These are phyloP conservation scores for Austrolebias charrua DNA, from an alignment of 2,797 vertebrate species.

Conservation along the genomic window DNA sequence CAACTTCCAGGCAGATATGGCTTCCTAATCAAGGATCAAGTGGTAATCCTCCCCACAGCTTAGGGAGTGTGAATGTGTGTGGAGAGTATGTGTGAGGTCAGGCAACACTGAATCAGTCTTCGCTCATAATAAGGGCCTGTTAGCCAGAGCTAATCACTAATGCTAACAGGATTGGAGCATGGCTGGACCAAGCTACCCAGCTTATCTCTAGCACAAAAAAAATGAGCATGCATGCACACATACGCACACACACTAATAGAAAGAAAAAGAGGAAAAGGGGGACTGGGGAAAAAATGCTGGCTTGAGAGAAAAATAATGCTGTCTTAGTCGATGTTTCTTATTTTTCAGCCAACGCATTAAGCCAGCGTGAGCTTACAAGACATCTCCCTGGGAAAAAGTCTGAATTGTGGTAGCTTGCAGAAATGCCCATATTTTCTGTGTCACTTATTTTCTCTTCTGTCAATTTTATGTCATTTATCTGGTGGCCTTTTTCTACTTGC, in stretches of 20 bases:
- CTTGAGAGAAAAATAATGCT: slow-evolving; percentile 68
- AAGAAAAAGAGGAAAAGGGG: slow-evolving; percentile 28
- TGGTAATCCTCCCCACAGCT: slow-evolving; percentile 70
- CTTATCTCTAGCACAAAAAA: slow-evolving; percentile 61
- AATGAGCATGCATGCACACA: slow-evolving; percentile 22
- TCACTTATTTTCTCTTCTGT: slow-evolving; percentile 14
- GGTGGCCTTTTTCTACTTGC: slow-evolving; percentile 9
- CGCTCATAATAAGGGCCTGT: slow-evolving; percentile 66
- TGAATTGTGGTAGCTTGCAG: slow-evolving; percentile 57
- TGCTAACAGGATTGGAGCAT: slow-evolving; percentile 76
- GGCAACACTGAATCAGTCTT: slow-evolving; percentile 56
- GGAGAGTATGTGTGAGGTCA: slow-evolving; percentile 62
- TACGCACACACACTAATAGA: slow-evolving; percentile 37
- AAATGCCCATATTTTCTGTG: slow-evolving; percentile 46
- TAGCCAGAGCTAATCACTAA: slow-evolving; percentile 73
- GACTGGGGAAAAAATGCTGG: slow-evolving; percentile 58
- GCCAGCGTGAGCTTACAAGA: slow-evolving; percentile 62
- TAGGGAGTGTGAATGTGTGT: slow-evolving; percentile 37
- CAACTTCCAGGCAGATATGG: slow-evolving; percentile 45
- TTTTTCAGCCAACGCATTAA: slow-evolving; percentile 60
- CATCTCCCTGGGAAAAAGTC: slow-evolving; percentile 55
- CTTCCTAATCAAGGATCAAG: slow-evolving; percentile 74
- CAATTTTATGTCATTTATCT: slow-evolving; percentile 33
- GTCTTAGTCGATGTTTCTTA: slow-evolving; percentile 62
- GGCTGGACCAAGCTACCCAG: slow-evolving; percentile 62